Evolutionary conservation across 2,797 vertebrate species (phyloP), one percentile per base, ranked within the genome.

Genomic region (Intellagama lesueurii): DNA sequence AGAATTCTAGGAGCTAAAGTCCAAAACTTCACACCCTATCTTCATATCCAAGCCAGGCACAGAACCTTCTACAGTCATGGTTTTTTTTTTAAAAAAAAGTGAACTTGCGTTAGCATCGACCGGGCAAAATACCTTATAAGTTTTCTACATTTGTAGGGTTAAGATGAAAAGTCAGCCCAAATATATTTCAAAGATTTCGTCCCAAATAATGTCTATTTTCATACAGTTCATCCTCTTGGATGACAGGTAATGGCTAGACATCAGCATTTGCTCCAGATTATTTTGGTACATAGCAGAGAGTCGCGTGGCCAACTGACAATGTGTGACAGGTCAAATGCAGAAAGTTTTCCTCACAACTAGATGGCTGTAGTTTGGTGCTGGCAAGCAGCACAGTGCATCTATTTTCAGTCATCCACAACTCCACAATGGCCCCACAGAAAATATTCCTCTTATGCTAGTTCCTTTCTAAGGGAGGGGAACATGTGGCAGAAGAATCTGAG

Each of bases 361-460:
- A 49, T 28, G 52, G 52, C 14, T 9, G 52, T 56, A 60, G 84
- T 32, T 35, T 56, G 44, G 26, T 26, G 85, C 9, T 78, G 75
- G 89, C 79, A 88, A 75, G 90, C 85, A 86, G 24, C 28, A 86
- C 56, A 44, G 64, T 88, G 69, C 86, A 77, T 35, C 11, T 12
- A 68, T 35, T 35, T 75, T 40, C 73, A 40, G 17, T 16, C 19
- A 49, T 49, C 40, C 19, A 44, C 12, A 79, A 26, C 26, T 9
- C 14, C 52, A 56, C 26, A 72, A 80, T 19, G 30, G 40, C 6
- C 26, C 40, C 19, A 28, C 19, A 73, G 17, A 80, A 85, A 79
- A 44, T 7, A 40, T 32, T 24, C 60, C 72, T 68, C 26, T 12
- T 72, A 7, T 70, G 52, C 22, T 77, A 87, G 49, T 19, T 80